Evolutionary conservation across 64 coral and sea anemone genomes (phyloP).

Genomic region (Porites australiensis): DNA sequence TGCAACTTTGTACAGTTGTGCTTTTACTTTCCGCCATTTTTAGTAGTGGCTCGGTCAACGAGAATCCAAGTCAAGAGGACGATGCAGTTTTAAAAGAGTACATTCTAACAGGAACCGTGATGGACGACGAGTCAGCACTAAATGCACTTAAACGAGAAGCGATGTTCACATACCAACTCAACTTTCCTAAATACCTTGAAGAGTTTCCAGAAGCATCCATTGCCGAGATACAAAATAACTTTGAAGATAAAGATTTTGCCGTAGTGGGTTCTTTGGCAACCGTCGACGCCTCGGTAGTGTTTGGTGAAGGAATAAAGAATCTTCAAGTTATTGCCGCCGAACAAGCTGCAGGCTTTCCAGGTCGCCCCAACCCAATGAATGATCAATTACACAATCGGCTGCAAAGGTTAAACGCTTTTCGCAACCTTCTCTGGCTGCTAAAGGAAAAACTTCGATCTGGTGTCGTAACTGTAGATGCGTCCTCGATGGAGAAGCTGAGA

Average conservation of each 20-base stretch:
- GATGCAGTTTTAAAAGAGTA: not conserved
- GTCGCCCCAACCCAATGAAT: constrained; percentile 19
- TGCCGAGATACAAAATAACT: not conserved
- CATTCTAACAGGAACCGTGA: constrained; percentile 26
- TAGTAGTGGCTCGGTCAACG: too few relatives aligned
- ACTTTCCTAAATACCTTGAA: constrained; percentile 21
- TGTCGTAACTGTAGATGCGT: not conserved
- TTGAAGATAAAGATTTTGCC: constrained; percentile 41
- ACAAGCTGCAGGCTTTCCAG: not conserved
- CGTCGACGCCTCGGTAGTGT: not conserved
- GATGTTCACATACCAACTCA: constrained; percentile 28
- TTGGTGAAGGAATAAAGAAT: constrained; percentile 35
- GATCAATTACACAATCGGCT: constrained; percentile 26
- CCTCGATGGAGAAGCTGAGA: constrained; percentile 32
- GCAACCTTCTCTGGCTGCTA: constrained; percentile 35
- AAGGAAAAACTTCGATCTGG: constrained; percentile 40
- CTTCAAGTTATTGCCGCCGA: constrained; percentile 25
- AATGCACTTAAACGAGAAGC: constrained; percentile 9
- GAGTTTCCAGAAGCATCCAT: not conserved
- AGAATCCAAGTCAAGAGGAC: not conserved
- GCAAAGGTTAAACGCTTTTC: constrained; percentile 17
- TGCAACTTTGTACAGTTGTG: too few relatives aligned
- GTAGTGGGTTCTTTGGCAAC: constrained; percentile 35
- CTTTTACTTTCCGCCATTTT: too few relatives aligned
- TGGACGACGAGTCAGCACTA: not conserved